phyloP scores from a whole-genome alignment of 2,797 vertebrate species.

The Botia almorhae region DNA sequence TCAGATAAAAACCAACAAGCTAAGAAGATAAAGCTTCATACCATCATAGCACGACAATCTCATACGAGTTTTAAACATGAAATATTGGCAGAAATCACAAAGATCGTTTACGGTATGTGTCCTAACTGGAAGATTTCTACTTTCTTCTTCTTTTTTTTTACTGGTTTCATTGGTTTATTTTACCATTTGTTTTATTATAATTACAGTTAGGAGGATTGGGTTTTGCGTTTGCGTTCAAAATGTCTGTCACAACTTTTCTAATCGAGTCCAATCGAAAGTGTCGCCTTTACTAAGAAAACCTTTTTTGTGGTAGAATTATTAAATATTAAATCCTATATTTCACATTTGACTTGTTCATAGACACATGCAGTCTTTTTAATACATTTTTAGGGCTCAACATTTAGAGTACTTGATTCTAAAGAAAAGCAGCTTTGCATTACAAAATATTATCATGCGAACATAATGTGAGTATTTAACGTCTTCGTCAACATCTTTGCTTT shows the following conservation, averaged over 20 bases:
- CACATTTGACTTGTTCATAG: slow-evolving; percentile 58
- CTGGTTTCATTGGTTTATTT: slow-evolving; percentile 49
- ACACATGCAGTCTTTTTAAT: slow-evolving; percentile 63
- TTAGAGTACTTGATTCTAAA: slow-evolving; percentile 56
- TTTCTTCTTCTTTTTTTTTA: slow-evolving; percentile 42
- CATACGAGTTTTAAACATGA: background rate
- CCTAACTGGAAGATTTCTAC: slow-evolving; percentile 31
- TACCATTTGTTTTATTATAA: background rate
- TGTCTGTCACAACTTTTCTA: background rate
- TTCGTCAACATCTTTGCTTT: slow-evolving; percentile 60
- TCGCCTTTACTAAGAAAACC: slow-evolving; percentile 31
- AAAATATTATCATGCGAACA: slow-evolving; percentile 18
- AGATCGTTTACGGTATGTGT: background rate
- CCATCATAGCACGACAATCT: slow-evolving; percentile 25
- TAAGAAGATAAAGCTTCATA: slow-evolving; percentile 9
- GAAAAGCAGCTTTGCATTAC: slow-evolving; percentile 62
- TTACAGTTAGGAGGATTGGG: background rate
- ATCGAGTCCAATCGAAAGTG: background rate
- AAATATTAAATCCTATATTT: slow-evolving; percentile 63
- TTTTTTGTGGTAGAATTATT: slow-evolving; percentile 43
- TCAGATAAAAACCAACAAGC: background rate
- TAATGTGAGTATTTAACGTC: slow-evolving; percentile 61
- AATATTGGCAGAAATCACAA: background rate
- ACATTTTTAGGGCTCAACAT: slow-evolving; percentile 60
- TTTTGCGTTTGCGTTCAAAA: background rate